phyloP scores from a whole-genome alignment of 2,797 vertebrate genomes.

The Ambastaia sidthimunki region DNA sequence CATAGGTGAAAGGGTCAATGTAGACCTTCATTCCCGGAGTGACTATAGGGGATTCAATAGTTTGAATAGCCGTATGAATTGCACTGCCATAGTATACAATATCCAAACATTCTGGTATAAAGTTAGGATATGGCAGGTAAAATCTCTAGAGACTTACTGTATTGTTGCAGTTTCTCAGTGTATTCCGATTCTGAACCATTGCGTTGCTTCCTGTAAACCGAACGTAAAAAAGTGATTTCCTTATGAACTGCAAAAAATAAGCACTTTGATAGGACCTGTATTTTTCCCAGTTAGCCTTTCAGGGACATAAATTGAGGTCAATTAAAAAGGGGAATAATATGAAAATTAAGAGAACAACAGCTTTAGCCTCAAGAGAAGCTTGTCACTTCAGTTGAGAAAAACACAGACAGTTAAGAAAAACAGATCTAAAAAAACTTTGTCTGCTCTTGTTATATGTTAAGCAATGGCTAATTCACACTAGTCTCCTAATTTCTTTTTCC shows the following conservation, averaged over 20 bases:
- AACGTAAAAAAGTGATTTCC: slow-evolving; percentile 40
- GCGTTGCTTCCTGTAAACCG: slow-evolving; percentile 90
- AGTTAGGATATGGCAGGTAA: slow-evolving; percentile 22
- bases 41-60: slow-evolving; percentile 86
- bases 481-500: slow-evolving; percentile 43
- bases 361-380: slow-evolving; percentile 29
- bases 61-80: slow-evolving; percentile 60
- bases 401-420: slow-evolving; percentile 20
- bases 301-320: slow-evolving; percentile 43
- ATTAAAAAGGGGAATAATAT: slow-evolving; percentile 18
- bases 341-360: slow-evolving; percentile 43
- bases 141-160: slow-evolving; percentile 85
- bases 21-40: slow-evolving; percentile 97
- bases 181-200: slow-evolving; percentile 92
- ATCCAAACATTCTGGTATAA: background rate
- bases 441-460: background rate
- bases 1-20: slow-evolving; percentile 98
- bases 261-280: slow-evolving; percentile 22
- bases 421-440: background rate
- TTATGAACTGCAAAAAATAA: slow-evolving; percentile 17
- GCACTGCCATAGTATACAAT: background rate
- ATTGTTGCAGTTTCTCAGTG: slow-evolving; percentile 98
- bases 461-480: slow-evolving; percentile 17
- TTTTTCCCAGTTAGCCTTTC: background rate
- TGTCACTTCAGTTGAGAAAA: slow-evolving; percentile 17